These are phyloP conservation scores for Venustoraphidia nigricollis DNA, from an alignment of 2,888 invertebrate genomes.

Conservation along the genomic window DNA sequence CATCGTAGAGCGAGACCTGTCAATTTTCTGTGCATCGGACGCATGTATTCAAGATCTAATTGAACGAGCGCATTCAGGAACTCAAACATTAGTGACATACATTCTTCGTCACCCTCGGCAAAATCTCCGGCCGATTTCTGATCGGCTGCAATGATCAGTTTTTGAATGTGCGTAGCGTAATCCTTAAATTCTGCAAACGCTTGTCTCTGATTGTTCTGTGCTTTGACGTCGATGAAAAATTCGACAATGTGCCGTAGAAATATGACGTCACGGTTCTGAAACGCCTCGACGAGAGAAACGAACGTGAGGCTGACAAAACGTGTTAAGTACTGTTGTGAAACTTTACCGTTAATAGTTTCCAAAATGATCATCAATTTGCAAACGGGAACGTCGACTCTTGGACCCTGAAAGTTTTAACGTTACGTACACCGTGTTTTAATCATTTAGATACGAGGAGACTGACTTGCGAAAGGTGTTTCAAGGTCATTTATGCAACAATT, in stretches of 20 bases:
- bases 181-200: slow-evolving; percentile 14
- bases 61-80: slow-evolving; percentile 31
- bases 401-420: slow-evolving; percentile 18
- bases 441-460: no score
- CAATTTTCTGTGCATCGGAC: slow-evolving; percentile 25
- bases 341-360: slow-evolving; percentile 31
- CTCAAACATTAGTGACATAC: slow-evolving; percentile 31
- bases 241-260: slow-evolving; percentile 34
- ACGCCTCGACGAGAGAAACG: slow-evolving; percentile 29
- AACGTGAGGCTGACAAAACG: slow-evolving; percentile 33
- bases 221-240: slow-evolving; percentile 34
- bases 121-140: slow-evolving; percentile 15
- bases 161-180: slow-evolving; percentile 25
- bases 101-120: slow-evolving; percentile 26
- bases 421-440: no score
- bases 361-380: slow-evolving; percentile 37
- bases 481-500: no score
- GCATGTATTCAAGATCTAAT: slow-evolving; percentile 25
- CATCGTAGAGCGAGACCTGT: slow-evolving; percentile 30
- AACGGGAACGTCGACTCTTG: slow-evolving; percentile 32
- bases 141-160: slow-evolving; percentile 18
- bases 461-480: no score
- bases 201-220: slow-evolving; percentile 19
- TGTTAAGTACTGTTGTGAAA: slow-evolving; percentile 30
- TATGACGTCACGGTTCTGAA: slow-evolving; percentile 27